Evolutionary conservation across 2,888 invertebrate species (phyloP), one percentile per base, ranked within the genome.

Genomic region (Monopis laevigella): DNA sequence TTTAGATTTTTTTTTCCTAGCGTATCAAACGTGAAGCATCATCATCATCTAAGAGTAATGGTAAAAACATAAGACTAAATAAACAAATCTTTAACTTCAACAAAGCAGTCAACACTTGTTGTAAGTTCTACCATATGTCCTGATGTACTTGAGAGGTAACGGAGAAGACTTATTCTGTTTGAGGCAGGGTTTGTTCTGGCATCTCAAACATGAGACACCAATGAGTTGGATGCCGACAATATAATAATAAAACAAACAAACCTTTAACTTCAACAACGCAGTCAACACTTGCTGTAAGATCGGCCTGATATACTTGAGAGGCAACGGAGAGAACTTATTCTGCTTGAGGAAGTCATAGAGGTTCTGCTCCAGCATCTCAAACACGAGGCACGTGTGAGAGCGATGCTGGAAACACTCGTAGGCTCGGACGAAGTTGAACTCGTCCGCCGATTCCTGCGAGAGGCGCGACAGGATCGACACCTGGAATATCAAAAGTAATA

Each of bases 131-230:
- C n/a, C n/a, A n/a, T n/a, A n/a, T n/a, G 99, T 99, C 67, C 99
- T 86, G 77, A 99, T 99, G 74, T 94, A 98, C 72, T 97, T 98
- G 52, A 99, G 86, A 42, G 99, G 98, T 62, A 99, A 83, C 49
- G 99, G 99, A 64, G 96, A 96, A 82, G 99, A 99, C 84, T 99
- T 99, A 83, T 99, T 98, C 82, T 98, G 97, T 73, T 99, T 99
- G 53, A 99, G 88, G 80, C 53, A 99, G 85, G 82, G 99, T 99
- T 84, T 99, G 99, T 68, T 99, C 99, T 58, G 99, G 88, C 98
- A 99, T 98, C 83, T 99, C 99, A 73, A 98, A 99, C 65, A 98
- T 98, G 78, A 99, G 87, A 78, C 98, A 99, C 42, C 98, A 99
- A 84, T 99, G 98, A 70, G 96, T 97, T 75, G 98, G 97, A 81